These are phyloP conservation scores for Macrocentrus cingulum DNA, from an alignment of 1,140 invertebrate genomes.

Conservation along the genomic window DNA sequence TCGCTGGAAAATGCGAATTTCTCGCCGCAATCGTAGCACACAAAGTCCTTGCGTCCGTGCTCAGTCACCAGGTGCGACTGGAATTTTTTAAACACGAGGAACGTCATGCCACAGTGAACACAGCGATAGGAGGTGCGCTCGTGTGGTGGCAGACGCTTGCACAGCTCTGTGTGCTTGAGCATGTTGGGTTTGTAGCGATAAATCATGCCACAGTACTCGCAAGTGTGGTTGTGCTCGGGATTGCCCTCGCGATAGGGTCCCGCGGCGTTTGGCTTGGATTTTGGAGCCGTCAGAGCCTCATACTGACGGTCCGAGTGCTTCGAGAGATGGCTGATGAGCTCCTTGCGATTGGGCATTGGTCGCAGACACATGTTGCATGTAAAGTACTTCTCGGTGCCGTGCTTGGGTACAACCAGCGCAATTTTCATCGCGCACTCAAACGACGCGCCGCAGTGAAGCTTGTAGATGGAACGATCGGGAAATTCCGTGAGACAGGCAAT, in stretches of 20 bases:
- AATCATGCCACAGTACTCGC: conserved; percentile 55
- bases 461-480: conserved; percentile 48
- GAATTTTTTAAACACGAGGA: conserved; percentile 51
- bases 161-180: conserved; percentile 46
- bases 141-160: conserved; percentile 35
- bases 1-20: conserved; percentile 37
- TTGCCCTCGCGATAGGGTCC: conserved; percentile 49
- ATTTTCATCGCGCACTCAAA: conserved; percentile 58
- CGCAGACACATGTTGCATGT: conserved; percentile 56
- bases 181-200: conserved; percentile 51
- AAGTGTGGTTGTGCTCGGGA: conserved; percentile 49
- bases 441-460: conserved; percentile 49
- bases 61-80: conserved; percentile 39
- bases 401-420: conserved; percentile 48
- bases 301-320: conserved; percentile 47
- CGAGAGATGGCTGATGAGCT: conserved; percentile 46
- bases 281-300: conserved; percentile 38
- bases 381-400: conserved; percentile 52
- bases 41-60: conserved; percentile 47
- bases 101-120: conserved; percentile 50
- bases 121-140: conserved; percentile 46
- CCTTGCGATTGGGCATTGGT: conserved; percentile 44
- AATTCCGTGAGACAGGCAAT: conserved; percentile 55
- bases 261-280: conserved; percentile 30
- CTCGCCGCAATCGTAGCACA: conserved; percentile 38